These are phyloP conservation scores for Daktulosphaira vitifoliae DNA, from an alignment of 1,140 invertebrate genomes.

Conservation along the genomic window DNA sequence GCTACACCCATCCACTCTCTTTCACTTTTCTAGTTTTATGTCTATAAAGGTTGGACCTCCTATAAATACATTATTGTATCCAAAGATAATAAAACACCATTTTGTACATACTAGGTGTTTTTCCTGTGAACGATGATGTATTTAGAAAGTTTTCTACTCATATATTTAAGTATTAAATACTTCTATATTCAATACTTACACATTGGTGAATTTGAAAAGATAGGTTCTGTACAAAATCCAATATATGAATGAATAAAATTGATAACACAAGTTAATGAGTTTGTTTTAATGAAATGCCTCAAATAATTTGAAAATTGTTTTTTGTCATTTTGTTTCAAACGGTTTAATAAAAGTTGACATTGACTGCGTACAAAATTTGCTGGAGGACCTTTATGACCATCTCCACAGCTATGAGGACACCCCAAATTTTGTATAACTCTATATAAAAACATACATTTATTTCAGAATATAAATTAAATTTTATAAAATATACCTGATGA, in stretches of 20 bases:
- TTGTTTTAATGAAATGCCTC: slow-evolving; percentile 63
- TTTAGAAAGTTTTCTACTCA: too few species aligned
- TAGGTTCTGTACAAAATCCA: slow-evolving; percentile 88
- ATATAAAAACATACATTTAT: slow-evolving; percentile 37
- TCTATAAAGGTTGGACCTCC: too few species aligned
- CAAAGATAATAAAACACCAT: too few species aligned
- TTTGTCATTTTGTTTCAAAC: slow-evolving; percentile 58
- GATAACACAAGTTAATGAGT: slow-evolving; percentile 70
- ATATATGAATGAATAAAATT: slow-evolving; percentile 93
- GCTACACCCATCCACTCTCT: too few species aligned
- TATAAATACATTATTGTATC: too few species aligned
- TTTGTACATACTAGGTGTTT: too few species aligned
- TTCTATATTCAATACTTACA: slow-evolving; percentile 25
- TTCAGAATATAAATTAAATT: background rate
- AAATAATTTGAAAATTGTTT: slow-evolving; percentile 71
- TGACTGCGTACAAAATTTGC: slow-evolving; percentile 84
- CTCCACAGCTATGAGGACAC: slow-evolving; percentile 82
- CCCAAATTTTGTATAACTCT: slow-evolving; percentile 84
- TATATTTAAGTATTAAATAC: too few species aligned
- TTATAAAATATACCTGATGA: slow-evolving; percentile 40
- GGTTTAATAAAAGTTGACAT: slow-evolving; percentile 69
- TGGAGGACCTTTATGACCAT: slow-evolving; percentile 73
- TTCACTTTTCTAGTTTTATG: too few species aligned
- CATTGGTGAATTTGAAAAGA: slow-evolving; percentile 63
- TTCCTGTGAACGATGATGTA: too few species aligned